phyloP scores from a whole-genome alignment of 2,888 invertebrate species.

The Drosophila tripunctata region DNA sequence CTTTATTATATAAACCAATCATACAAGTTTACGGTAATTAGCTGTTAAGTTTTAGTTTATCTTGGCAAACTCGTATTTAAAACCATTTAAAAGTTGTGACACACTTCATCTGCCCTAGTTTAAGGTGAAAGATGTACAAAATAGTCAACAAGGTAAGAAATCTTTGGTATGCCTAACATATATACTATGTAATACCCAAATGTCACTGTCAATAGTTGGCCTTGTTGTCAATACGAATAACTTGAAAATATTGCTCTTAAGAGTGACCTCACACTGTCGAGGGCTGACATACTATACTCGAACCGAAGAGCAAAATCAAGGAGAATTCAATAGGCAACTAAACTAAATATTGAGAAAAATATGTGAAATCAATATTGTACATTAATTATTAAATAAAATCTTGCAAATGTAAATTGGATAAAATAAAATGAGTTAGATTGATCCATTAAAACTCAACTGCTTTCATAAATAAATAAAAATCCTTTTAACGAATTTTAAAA shows the following conservation, averaged over 20 bases:
- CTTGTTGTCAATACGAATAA: background rate
- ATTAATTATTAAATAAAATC: no score
- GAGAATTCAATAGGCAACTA: background rate
- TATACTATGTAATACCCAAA: background rate
- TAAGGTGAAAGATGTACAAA: background rate
- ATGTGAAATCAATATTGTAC: no score
- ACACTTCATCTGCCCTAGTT: background rate
- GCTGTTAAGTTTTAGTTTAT: background rate
- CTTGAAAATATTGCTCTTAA: background rate
- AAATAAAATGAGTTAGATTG: no score
- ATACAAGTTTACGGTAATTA: background rate
- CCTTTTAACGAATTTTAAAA: no score
- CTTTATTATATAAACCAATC: background rate
- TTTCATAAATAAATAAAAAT: no score
- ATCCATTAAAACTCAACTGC: no score
- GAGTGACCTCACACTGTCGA: background rate
- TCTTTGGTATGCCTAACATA: background rate
- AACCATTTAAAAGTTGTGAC: background rate
- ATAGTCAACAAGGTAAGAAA: background rate
- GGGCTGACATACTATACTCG: background rate
- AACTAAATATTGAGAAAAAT: background rate
- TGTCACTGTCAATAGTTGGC: constrained; percentile 14
- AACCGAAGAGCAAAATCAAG: background rate
- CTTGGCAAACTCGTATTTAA: background rate
- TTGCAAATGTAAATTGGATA: no score